Conservation (phyloP, 2,888 invertebrate species). For the Nebria brevicollis region DNA sequence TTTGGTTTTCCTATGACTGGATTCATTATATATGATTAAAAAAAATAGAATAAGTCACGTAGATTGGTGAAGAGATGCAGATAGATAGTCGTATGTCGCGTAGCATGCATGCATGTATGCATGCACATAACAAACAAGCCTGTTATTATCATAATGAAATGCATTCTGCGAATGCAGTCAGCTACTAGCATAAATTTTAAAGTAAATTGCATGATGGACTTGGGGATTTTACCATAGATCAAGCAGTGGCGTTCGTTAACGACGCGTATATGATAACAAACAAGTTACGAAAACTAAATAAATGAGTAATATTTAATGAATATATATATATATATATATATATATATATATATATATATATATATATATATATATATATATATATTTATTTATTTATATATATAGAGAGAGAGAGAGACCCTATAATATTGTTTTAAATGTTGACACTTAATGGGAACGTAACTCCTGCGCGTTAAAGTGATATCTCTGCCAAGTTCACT, state of each 20-base stretch:
- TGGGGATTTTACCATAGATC: neutral
- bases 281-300: too few species aligned
- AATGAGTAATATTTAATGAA: too few species aligned
- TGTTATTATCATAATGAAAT: neutral
- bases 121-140: neutral
- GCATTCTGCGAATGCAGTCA: neutral
- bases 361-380: too few species aligned
- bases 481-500: too few species aligned
- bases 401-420: too few species aligned
- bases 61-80: neutral
- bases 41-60: neutral
- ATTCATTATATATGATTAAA: neutral
- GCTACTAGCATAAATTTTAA: neutral
- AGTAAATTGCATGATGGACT: neutral
- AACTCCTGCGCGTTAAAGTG: too few species aligned
- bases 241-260: neutral
- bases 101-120: neutral
- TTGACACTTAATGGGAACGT: too few species aligned
- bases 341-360: too few species aligned
- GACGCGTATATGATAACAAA: neutral
- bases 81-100: neutral
- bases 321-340: too few species aligned
- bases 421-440: too few species aligned
- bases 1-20: neutral
- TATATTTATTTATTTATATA: too few species aligned